Evolutionary conservation across 2,113 vertebrate genomes (phyloP), one percentile per base, ranked within the genome.

Genomic region (Stigmatopora nigra): DNA sequence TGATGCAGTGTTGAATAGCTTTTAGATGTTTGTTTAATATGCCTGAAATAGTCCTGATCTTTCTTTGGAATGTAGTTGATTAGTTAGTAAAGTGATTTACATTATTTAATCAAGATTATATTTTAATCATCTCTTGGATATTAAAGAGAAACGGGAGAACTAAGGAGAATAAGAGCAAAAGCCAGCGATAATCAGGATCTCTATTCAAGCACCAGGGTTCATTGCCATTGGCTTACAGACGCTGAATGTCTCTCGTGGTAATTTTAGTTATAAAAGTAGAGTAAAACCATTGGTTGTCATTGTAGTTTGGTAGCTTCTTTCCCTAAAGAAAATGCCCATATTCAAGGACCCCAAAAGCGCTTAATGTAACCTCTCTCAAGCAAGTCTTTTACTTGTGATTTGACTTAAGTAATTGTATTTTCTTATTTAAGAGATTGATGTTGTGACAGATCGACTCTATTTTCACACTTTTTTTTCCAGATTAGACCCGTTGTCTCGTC

Each of bases 391-490:
- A 57, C 12, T n/a, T 6, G 13, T 63, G 20, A 8, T 61, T 45
- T 61, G 25, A 31, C 14, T 31, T 15, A 22, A 45, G 38, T 15
- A 13, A 48, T 56, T 53, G 13, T 19, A 20, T 44, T 41, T 44
- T 38, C n/a, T 12, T 3, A 5, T 19, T 19, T 53, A 31, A 25
- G 13, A 35, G 25, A 31, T 7, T 31, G 22, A 22, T 2, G 65
- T 65, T 22, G 1, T 20, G 38, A 61, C 56, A 62, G 51, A 17
- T 47, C 53, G 78, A 48, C 16, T 56, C 6, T 70, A 45, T 75
- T 67, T 78, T 68, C 67, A 7, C 44, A 46, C 70, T 71, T 52
- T 68, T 68, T 77, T 68, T 81, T 61, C 77, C 73, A 81, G 36
- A 62, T 70, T 74, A 68, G 70, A 69, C 67, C 56, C 69, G 56